Evolutionary conservation across 2,113 vertebrate genomes (phyloP).

Genomic region (Vicugna pacos): DNA sequence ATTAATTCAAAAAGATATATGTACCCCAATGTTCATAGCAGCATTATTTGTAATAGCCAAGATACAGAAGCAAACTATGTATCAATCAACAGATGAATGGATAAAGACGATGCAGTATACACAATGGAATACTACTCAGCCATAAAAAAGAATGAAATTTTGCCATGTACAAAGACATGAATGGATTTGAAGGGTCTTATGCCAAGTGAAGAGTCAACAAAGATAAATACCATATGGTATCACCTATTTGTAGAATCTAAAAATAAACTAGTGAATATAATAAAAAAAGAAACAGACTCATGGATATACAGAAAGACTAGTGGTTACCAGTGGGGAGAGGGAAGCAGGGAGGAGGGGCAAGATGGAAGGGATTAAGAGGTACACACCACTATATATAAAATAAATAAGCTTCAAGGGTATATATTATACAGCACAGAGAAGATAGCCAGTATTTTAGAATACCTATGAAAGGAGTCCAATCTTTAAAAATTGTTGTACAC

Average conservation of each 20-base stretch:
- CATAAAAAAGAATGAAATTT: not conserved
- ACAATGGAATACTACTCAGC: not conserved
- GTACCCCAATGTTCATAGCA: not conserved
- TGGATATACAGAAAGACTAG: not conserved
- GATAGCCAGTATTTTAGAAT: not conserved
- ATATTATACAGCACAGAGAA: not conserved
- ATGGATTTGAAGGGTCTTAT: not conserved
- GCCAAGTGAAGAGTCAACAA: not conserved
- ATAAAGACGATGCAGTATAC: no score
- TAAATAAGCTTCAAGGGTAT: not conserved
- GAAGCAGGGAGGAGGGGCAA: not conserved
- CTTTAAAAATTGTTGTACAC: not conserved
- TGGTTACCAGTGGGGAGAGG: not conserved
- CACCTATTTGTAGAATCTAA: not conserved
- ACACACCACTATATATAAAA: not conserved
- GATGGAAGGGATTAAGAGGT: not conserved
- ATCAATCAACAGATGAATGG: not conserved
- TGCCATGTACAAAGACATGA: not conserved
- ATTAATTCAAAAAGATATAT: not conserved
- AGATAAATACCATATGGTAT: not conserved
- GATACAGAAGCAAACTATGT: not conserved
- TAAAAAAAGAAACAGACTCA: not conserved
- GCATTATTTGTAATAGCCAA: not conserved
- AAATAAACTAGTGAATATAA: not conserved
- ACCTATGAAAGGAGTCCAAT: not conserved